Base-by-base conservation (phyloP, 2,888 invertebrate genomes). In the Cryptophagus acutangulus region DNA sequence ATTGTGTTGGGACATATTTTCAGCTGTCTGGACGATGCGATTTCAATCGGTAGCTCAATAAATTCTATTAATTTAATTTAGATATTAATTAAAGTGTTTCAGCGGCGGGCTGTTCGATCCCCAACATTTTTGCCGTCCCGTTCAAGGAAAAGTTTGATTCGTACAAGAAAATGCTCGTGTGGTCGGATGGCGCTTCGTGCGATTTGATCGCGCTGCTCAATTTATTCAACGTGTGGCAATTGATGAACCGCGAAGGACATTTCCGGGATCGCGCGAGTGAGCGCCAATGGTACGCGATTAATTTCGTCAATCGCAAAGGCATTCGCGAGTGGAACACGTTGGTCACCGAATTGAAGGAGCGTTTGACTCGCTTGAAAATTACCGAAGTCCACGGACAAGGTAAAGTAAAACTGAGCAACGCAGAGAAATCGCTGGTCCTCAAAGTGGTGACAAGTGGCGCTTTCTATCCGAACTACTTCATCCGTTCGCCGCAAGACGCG, bases 381-480 rank as follows among this genome's bases (percentile, higher is more conserved):
- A 74, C 73, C 29, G 70, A 74, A 28, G 69, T 73, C 2, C 65
- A 65, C 1, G 74, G 73, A 2, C 63, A 69, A n/a, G 66, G 65
- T 33, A 65, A 70, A 16, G 58, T 66, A 2, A 51, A 46, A 45
- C 72, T 75, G 69, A 64, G 59, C 17, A 63, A 71, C 12, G 62
- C 67, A 1, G 78, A 84, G 52, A 75, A 74, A 36, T 70, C 76
- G 0, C 69, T 82, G 0, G 66, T 85, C n/a, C 64, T 86, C 0
- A 87, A 86, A 70, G 79, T 82, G 52, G 74, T 84, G n/a, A 71
- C 89, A 20, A 82, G 85, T 41, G 91, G 88, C 2, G 93, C 94
- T 1, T 93, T 93, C 68, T 96, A 93, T 71, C 96, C 96, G 0
- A 84, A 94, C 67, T 95, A 87, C 67, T 95, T 89, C 69, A 67